Evolutionary conservation across 2,113 vertebrate species (phyloP).

Genomic region (Chionomys nivalis): DNA sequence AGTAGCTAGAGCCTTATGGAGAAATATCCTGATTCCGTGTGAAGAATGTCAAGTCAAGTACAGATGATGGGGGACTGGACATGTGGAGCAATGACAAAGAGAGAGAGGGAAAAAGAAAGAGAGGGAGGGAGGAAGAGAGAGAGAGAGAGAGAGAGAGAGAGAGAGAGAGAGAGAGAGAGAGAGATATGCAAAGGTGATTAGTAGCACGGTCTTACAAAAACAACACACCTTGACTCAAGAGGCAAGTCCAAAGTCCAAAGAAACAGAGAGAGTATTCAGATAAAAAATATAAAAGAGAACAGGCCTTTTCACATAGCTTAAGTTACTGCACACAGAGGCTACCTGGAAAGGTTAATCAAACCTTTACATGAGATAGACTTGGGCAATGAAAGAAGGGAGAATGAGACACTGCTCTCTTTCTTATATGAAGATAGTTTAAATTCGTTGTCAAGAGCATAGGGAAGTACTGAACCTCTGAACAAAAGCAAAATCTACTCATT

Average conservation of each 20-base stretch:
- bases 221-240: neutral
- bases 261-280: fast-evolving
- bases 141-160: neutral
- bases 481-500: neutral
- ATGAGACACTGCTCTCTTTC: neutral
- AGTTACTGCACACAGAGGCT: neutral
- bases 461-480: neutral
- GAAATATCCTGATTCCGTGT: neutral
- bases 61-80: fast-evolving
- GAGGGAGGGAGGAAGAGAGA: neutral
- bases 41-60: neutral
- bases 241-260: neutral
- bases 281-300: neutral
- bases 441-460: constrained; percentile 4
- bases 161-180: neutral
- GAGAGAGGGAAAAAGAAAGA: fast-evolving
- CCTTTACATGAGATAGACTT: neutral
- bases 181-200: neutral
- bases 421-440: neutral
- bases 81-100: neutral
- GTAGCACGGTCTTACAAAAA: neutral
- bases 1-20: neutral
- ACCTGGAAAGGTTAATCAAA: neutral
- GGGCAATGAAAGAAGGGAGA: neutral
- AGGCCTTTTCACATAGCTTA: neutral